Evolutionary conservation across 2,797 vertebrate genomes (phyloP), one percentile per base, ranked within the genome.

Genomic region (Harpagifer antarcticus): DNA sequence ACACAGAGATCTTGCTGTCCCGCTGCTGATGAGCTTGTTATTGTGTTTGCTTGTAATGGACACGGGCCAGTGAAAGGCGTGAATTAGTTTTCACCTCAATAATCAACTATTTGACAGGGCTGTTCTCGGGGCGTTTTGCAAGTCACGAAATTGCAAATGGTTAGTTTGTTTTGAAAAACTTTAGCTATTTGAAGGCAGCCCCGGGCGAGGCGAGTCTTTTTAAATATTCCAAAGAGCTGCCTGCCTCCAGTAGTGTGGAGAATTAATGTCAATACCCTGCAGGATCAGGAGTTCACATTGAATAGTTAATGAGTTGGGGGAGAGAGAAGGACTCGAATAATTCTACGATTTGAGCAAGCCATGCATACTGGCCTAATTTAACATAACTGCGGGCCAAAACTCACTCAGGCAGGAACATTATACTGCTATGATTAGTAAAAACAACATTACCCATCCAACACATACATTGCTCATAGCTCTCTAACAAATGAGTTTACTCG

Each of bases 251-350:
- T 79, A 84, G 87, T 77, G 85, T 86, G 64, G 90, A 89, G 91
- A 93, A 89, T 91, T 91, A 89, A 88, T 92, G 92, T 94, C 91
- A 93, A 94, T 88, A 94, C 90, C 92, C 93, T 23, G 81, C 88
- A 93, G 93, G 91, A 92, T 91, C 89, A 84, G 68, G 81, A 86
- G 87, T 92, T 90, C 89, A 87, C 83, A 72, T 86, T 92, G 89
- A 90, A 93, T 93, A 89, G 83, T 85, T 93, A 93, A 94, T 93
- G 89, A 93, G 88, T 68, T 83, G 61, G 67, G 84, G 88, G 90
- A 83, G 86, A n/a, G n/a, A 81, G 83, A 64, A 78, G 72, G 83
- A 83, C 86, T 87, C 76, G 50, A 86, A 86, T 87, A 86, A 89
- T 88, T 87, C 72, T 79, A 85, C 19, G 67, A 83, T 79, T 89